Base-by-base conservation (phyloP, 2,113 vertebrate species). In the Cettia cetti region DNA sequence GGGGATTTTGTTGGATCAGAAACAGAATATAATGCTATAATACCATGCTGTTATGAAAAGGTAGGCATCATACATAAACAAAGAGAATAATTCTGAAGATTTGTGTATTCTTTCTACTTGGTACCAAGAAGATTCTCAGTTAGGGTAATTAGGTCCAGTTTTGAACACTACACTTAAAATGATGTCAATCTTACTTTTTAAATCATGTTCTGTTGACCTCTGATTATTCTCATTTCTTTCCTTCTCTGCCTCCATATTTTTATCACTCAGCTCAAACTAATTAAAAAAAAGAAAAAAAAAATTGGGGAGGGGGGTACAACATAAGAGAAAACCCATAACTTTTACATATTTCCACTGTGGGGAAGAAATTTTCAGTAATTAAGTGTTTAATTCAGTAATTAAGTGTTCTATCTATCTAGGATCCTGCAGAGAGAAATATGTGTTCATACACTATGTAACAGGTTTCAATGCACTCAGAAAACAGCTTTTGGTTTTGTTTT, bases 271-370 rank as follows among this genome's bases (percentile, higher is more conserved):
- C 22, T 23, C 18, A 59, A 70, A 70, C 22, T 21, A 50, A 52
- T 15, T 0, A 1, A 9, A 28, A 37, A 24, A 24, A 20, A 3
- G 8, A 3, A 7, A 10, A 27, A 26, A 44, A 60, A 24, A 35
- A 18, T n/a, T 10, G 14, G 11, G 9, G 2, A 3, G 5, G 37
- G 15, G 8, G 0, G 77, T 40, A 26, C 5, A 91, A 44, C 3
- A 20, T 9, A 72, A 60, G 21, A 92, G 15, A 49, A 63, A 76
- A 63, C 2, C 6, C 28, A 13, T 18, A 53, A 75, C 16, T 74
- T 82, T 42, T 24, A 44, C 1, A 1, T 66, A 89, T 72, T 77
- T 69, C 27, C 18, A 60, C 17, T 16, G 13, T 33, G 7, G 14
- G 24, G 1, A 72, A 9, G 9, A 8, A 68, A 70, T 40, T 54